Conservation (phyloP, 2,888 invertebrate species). For the Oxyteleia sp. region DNA sequence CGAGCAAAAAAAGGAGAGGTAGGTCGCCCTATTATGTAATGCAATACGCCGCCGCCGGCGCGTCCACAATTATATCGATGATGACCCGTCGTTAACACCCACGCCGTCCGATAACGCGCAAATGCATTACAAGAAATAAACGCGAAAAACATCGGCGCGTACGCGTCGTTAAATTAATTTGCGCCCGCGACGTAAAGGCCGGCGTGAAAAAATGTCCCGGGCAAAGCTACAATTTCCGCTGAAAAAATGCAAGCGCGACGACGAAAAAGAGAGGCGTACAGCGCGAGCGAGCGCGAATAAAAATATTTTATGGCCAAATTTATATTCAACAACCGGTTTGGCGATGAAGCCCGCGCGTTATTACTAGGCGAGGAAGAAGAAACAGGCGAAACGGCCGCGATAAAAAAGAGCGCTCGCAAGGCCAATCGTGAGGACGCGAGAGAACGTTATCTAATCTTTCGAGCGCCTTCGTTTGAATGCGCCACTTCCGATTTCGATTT, state of each 20-base stretch:
- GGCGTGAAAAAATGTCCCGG: no score
- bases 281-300: conserved; percentile 3
- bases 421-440: conserved; percentile 16
- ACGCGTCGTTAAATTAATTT: neutral
- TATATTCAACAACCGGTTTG: conserved; percentile 50
- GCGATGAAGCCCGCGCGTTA: conserved; percentile 12
- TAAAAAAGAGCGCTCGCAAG: conserved; percentile 44
- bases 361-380: conserved; percentile 26
- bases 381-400: conserved; percentile 3
- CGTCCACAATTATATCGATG: conserved; percentile 19
- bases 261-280: conserved; percentile 33
- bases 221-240: neutral
- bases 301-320: conserved; percentile 49
- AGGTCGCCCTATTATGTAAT: conserved; percentile 17
- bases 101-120: conserved; percentile 3
- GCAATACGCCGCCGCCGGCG: conserved; percentile 13
- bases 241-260: conserved; percentile 9
- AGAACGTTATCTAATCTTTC: conserved; percentile 46
- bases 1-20: conserved; percentile 28
- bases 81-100: conserved; percentile 37
- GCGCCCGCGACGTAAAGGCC: neutral
- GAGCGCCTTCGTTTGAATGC: conserved; percentile 17
- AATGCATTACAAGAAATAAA: neutral
- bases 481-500: no score
- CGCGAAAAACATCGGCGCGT: neutral